These are phyloP conservation scores for Hylyphantes graminicola DNA, from an alignment of 1,140 invertebrate species.

Conservation along the genomic window DNA sequence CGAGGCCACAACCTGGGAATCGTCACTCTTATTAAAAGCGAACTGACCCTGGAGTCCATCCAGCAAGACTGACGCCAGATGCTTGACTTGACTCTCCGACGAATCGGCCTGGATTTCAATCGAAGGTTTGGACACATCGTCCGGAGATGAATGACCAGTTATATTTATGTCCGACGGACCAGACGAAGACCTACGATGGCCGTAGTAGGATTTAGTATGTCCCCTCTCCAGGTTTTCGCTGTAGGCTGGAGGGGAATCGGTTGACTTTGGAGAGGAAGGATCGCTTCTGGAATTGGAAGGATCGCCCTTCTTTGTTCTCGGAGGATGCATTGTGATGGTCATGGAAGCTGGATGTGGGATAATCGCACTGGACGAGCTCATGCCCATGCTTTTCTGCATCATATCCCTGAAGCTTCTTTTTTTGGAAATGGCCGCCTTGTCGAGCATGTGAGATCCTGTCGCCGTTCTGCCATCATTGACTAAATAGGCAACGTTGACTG, in stretches of 20 bases:
- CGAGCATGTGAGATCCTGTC: neutral
- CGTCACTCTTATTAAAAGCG: slow-evolving; percentile 25
- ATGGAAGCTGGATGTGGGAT: slow-evolving; percentile 52
- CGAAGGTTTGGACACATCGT: neutral
- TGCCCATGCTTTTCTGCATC: slow-evolving; percentile 40
- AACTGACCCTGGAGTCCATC: slow-evolving; percentile 32
- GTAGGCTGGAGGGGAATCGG: slow-evolving; percentile 4
- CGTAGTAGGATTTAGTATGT: neutral
- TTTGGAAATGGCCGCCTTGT: slow-evolving; percentile 6
- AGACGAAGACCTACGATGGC: slow-evolving; percentile 35
- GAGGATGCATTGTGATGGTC: slow-evolving; percentile 34
- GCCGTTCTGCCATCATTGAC: slow-evolving; percentile 42
- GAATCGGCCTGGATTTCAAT: slow-evolving; percentile 12
- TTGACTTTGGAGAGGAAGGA: slow-evolving; percentile 41
- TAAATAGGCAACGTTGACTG: slow-evolving; percentile 1
- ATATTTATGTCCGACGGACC: slow-evolving; percentile 38
- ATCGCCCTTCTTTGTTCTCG: slow-evolving; percentile 9
- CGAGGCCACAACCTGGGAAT: neutral
- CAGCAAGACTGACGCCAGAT: slow-evolving; percentile 38
- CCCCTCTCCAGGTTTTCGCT: slow-evolving; percentile 2
- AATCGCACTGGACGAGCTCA: slow-evolving; percentile 48
- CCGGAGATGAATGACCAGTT: neutral
- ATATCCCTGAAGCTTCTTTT: slow-evolving; percentile 49
- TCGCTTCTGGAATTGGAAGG: slow-evolving; percentile 21
- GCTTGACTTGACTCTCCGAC: slow-evolving; percentile 26